Conservation (phyloP, 2,888 invertebrate genomes). For the Phytoseiulus persimilis region DNA sequence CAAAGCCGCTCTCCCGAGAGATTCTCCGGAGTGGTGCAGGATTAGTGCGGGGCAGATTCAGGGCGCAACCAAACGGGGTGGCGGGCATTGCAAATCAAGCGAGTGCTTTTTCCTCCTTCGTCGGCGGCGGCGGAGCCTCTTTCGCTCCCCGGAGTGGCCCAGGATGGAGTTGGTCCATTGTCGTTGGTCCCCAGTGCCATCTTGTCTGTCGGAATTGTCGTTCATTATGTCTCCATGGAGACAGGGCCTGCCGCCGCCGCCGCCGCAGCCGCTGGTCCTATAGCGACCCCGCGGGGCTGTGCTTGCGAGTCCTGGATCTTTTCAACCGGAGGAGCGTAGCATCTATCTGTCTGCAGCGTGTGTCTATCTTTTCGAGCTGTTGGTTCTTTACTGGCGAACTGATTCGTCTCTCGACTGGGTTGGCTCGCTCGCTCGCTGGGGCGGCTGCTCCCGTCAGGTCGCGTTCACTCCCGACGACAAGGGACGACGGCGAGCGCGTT, state of each 20-base stretch:
- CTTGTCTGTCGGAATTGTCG: slow-evolving; percentile 14
- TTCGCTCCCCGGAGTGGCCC: neutral
- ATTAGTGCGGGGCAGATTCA: neutral
- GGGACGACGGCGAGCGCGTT: neutral
- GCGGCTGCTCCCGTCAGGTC: neutral
- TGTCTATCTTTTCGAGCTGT: slow-evolving; percentile 5
- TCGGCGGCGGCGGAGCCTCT: neutral
- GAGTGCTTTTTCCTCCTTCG: neutral
- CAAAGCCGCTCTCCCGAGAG: neutral
- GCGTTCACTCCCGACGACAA: neutral
- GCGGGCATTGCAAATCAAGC: neutral
- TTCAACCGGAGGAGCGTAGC: neutral
- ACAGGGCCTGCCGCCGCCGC: slow-evolving; percentile 13
- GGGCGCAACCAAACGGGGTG: neutral
- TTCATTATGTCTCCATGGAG: slow-evolving; percentile 37
- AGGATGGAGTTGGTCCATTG: neutral
- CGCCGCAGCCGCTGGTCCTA: neutral
- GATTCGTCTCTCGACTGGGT: neutral
- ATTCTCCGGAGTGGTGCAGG: neutral
- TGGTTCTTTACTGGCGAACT: neutral
- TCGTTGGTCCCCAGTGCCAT: slow-evolving; percentile 8
- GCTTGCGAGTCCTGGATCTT: neutral
- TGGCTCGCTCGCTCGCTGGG: neutral
- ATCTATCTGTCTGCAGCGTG: neutral
- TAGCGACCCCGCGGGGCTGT: neutral